Evolutionary conservation across 1,140 invertebrate genomes (phyloP), one percentile per base, ranked within the genome.

Genomic region (Battus philenor): DNA sequence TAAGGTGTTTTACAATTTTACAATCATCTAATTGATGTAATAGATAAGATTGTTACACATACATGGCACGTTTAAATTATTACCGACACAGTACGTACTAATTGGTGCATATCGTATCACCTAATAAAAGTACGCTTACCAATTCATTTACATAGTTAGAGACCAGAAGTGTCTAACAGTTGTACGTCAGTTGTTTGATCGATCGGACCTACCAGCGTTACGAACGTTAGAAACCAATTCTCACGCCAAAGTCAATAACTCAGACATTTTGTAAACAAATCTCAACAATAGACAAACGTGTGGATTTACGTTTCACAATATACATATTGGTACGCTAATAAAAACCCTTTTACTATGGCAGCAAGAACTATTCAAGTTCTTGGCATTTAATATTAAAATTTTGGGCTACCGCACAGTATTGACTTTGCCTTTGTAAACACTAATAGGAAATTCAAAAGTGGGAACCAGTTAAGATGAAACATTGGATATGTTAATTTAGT

Each of bases 381-480:
- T 43, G 43, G 36, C 22, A 31, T 54, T 27, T 31, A 20, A 51
- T 54, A 60, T 54, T 68, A 61, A 65, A 59, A 69, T 68, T 69
- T 66, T 59, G 46, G 54, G 48, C 55, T 50, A 59, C 59, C 54
- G 39, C 56, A 59, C 51, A 54, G 54, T 79, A 72, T 68, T 68
- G 64, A 68, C 67, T 68, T 63, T 73, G 54, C 66, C 57, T 75
- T 68, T 71, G 72, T 67, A 68, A 77, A 73, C 62, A 59, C 59
- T 76, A 69, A 71, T 80, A 73, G 67, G 50, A 58, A 65, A 69
- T 67, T 61, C 59, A 66, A 66, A 66, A 66, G 64, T 75, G 59
- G 62, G 58, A 75, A 75, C 72, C 70, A 73, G 68, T 78, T 72
- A 69, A 68, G 70, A 74, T 61, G 69, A 75, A 77, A 77, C 69